phyloP scores from a whole-genome alignment of 1,140 invertebrate species.

The Aphidius gifuensis region DNA sequence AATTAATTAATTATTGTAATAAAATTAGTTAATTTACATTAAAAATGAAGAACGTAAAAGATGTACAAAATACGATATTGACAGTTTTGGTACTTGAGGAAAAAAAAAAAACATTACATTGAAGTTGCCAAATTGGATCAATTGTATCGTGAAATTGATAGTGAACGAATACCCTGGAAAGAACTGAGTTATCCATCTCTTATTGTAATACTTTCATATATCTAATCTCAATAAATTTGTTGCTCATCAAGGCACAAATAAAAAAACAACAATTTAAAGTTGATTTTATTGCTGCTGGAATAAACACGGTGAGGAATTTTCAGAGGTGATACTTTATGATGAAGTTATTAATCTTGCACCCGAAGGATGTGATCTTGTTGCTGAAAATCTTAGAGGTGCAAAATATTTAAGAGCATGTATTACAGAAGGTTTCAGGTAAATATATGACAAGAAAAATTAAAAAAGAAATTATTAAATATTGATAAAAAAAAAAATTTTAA shows the following conservation, averaged over 20 bases:
- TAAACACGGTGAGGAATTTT: conserved; percentile 67
- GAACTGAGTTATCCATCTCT: background rate
- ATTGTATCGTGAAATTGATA: background rate
- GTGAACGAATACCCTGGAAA: background rate
- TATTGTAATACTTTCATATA: background rate
- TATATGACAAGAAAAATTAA: background rate
- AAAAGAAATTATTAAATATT: too few relatives aligned
- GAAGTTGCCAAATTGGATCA: background rate
- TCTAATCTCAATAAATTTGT: background rate
- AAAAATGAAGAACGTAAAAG: too few relatives aligned
- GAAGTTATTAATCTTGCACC: conserved; percentile 65
- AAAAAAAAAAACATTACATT: background rate
- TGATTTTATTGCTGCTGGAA: conserved; percentile 82
- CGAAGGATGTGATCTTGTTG: conserved; percentile 58
- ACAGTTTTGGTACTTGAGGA: background rate
- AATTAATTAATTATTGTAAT: too few relatives aligned
- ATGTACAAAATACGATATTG: too few relatives aligned
- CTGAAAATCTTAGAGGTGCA: conserved; percentile 63
- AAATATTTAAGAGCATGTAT: conserved; percentile 82
- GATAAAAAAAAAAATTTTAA: conserved; percentile 2
- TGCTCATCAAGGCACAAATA: background rate
- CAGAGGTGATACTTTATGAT: conserved; percentile 57
- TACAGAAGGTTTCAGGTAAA: conserved; percentile 74
- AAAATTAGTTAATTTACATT: too few relatives aligned
- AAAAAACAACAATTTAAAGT: conserved; percentile 50